Base-by-base conservation (phyloP, 2,797 vertebrate species). In the Nannoperca obscura region DNA sequence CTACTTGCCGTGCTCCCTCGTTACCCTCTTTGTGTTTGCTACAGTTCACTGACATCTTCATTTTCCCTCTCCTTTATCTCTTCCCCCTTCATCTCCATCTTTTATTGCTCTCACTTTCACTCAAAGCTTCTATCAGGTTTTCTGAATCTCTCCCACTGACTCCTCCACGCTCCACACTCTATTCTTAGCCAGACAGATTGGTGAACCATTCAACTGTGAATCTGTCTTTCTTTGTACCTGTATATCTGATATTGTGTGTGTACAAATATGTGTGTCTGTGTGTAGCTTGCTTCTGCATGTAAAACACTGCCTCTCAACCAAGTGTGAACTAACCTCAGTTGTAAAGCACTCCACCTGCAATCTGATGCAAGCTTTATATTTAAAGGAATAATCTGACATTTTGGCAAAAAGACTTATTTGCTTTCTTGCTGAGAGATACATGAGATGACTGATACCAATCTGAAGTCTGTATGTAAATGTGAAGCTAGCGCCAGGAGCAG, bases 131-230 rank as follows among this genome's bases (percentile, higher is more conserved):
- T 86, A 71, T 89, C 85, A 44, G 55, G 70, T 88, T 89, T 86
- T 80, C 72, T 71, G 76, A 61, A 82, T 83, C 75, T 74, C 46
- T 3, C 73, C 73, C 71, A 71, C 65, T n/a, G n/a, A 62, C 81
- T 74, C 53, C 66, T 81, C 49, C 27, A 4, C 27, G 68, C 55
- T 79, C 62, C 4, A 4, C 36, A 30, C 70, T 80, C 77, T 89
- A 77, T 89, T 89, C 78, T 88, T 86, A 83, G 83, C 63, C 40
- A 83, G 72, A 76, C 68, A 17, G 74, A 86, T 40, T 59, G 71
- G 40, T 66, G 53, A 82, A 59, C 52, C 24, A 17, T 77, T 79
- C 64, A 66, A 3, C 81, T 78, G 74, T 47, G 54, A 65, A 66
- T 71, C 61, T 66, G 12, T 62, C 15, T 81, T 46, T 64, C 52